Percentiles rank a stretch among this genome's conserved stretches.
Conservation (phyloP, 2,888 invertebrate species). For the Nomada hirtipes region DNA sequence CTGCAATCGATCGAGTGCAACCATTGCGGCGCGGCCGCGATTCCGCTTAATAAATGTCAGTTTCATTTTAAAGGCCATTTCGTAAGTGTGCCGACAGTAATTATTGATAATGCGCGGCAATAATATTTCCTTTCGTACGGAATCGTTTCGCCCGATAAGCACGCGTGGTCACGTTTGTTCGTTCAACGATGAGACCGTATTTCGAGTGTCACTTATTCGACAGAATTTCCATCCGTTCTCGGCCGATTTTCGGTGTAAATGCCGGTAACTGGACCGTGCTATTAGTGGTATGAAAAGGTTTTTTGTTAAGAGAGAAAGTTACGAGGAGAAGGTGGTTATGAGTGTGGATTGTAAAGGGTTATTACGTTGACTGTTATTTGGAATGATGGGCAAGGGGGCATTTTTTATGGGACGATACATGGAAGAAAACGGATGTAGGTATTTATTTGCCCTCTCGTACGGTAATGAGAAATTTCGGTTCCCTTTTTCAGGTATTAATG, state of each 20-base stretch:
- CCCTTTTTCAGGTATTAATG: neutral
- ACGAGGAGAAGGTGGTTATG: neutral
- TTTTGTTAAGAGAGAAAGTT: neutral
- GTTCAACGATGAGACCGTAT: neutral
- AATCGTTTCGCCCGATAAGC: constrained; percentile 48
- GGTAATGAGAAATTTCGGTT: neutral
- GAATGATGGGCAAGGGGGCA: neutral
- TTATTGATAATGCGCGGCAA: constrained; percentile 64
- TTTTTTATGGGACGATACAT: neutral
- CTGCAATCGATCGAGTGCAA: constrained; percentile 69
- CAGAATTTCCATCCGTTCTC: neutral
- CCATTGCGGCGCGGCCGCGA: constrained; percentile 53
- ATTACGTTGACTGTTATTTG: neutral
- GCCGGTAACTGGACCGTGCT: neutral
- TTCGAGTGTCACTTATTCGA: neutral
- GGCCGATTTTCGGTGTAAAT: neutral
- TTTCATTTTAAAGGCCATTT: constrained; percentile 66
- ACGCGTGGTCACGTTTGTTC: neutral
- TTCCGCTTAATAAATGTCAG: constrained; percentile 73
- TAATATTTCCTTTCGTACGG: constrained; percentile 52
- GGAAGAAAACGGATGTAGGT: neutral
- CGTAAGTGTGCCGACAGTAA: constrained; percentile 62
- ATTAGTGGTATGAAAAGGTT: neutral
- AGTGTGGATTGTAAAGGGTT: neutral
- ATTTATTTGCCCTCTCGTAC: neutral